A percentile compares a stretch with the other conserved stretches of the same genome.
Evolutionary conservation across 1,140 invertebrate species (phyloP).

Genomic region (Orius insidiosus): DNA sequence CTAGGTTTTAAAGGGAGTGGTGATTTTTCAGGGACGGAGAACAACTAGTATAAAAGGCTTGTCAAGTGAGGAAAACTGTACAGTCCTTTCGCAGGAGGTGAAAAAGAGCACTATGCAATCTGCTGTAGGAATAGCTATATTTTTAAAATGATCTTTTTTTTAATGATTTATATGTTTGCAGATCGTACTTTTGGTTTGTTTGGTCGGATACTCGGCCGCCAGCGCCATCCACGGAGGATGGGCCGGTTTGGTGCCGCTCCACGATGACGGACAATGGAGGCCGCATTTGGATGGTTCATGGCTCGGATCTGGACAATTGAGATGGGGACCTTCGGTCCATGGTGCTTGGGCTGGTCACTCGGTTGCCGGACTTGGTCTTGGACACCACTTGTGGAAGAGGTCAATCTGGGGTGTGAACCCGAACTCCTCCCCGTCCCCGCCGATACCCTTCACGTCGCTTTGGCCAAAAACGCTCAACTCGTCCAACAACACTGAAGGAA

Average conservation of each 20-base stretch:
- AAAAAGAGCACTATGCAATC: too few relatives aligned
- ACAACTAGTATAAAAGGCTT: neutral
- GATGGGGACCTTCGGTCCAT: constrained; percentile 2
- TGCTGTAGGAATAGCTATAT: neutral
- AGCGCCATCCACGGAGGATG: neutral
- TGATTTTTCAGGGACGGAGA: neutral
- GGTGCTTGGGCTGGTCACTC: neutral
- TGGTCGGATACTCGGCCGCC: constrained; percentile 4
- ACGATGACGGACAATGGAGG: constrained; percentile 9
- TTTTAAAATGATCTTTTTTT: neutral
- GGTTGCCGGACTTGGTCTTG: neutral
- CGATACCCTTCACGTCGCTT: constrained; percentile 6
- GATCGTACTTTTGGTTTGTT: neutral
- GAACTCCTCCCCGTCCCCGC: constrained; percentile 6
- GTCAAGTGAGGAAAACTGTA: neutral
- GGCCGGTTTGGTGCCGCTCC: neutral
- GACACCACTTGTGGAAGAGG: constrained; percentile 4
- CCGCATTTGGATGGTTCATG: constrained; percentile 2
- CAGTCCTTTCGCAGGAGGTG: neutral
- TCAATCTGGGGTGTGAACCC: constrained; percentile 7
- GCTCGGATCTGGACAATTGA: constrained; percentile 1
- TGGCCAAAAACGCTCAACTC: constrained; percentile 8
- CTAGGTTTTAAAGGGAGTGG: too few relatives aligned
- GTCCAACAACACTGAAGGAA: constrained; percentile 10
- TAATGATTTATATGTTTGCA: neutral